Base-by-base conservation (phyloP, 2,113 vertebrate genomes). In the Pardalotus punctatus region DNA sequence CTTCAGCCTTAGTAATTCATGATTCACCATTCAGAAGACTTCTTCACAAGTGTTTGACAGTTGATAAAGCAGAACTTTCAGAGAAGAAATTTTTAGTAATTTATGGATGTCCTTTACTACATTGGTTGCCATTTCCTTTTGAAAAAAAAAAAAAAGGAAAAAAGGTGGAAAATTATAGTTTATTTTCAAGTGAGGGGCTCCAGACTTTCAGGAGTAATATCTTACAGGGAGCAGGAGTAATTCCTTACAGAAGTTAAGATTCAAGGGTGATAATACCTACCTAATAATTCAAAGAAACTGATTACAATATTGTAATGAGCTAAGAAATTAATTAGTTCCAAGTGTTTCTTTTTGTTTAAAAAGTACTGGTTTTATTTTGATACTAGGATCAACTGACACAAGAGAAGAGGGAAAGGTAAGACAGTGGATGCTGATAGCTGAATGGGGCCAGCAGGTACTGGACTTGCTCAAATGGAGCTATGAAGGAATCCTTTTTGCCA, bases 61-160 rank as follows among this genome's bases (percentile, higher is more conserved):
- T 50, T 43, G 72, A 48, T 76, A 53, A 31, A 87, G n/a, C 61
- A 71, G 33, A 43, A 70, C 22, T 86, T 83, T 4, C 60, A 33
- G 10, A 77, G 15, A 88, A 47, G 5, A 94, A 70, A 8, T 29
- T 47, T 61, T 42, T 62, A 21, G 31, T 40, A 45, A 38, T 86
- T 80, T 73, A n/a, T 1, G 3, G 18, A 20, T 83, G 6, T 56
- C 24, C 40, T 82, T 65, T 77, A n/a, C 13, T 62, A 48, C 12
- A 19, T 10, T 43, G 5, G 3, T 61, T 76, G 11, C 27, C 5
- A 20, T 74, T 89, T 67, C 27, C 27, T 27, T 62, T 29, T 35
- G 0, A 9, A 20, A 31, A 28, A 43, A 73, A 28, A 43, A 73
- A 71, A 50, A 10, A 2, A 2, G 1, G 3, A 12, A 4, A 48